Evolutionary conservation across 2,888 invertebrate genomes (phyloP), one percentile per base, ranked within the genome.

Genomic region (Toxonevra muliebris): DNA sequence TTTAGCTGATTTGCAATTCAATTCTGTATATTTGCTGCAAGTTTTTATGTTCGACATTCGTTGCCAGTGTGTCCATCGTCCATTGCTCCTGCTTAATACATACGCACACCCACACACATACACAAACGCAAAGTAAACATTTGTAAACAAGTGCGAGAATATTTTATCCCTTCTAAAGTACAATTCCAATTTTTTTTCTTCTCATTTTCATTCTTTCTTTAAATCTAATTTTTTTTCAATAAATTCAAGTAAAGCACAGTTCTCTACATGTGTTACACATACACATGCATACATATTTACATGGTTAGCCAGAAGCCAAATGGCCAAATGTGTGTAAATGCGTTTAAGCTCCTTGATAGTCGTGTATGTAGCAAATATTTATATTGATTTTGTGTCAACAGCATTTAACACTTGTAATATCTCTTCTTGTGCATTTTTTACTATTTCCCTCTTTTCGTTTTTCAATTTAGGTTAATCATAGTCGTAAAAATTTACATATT

Each of bases 1-100:
- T 61, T 61, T 68, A 65, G 69, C 72, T 75, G 73, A 75, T 75
- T 75, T 74, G 75, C 75, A 75, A 75, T 75, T 75, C 75, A 75
- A 74, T 75, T 30, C 30, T 7, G 30, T 2, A 30, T 30, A 4
- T 30, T 30, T 30, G 30, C 30, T 30, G 30, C 30, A 30, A 30
- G 30, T 30, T 30, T n/a, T 30, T 30, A 7, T 30, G 30, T 7
- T 30, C 3, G 30, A 30, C 30, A 7, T 30, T 30, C 30, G 30
- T 30, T 30, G 30, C 7, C 30, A 30, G 30, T 30, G 30, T 30
- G 30, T 30, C 7, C 30, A 30, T 4, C 7, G 30, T 30, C 30
- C 3, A 30, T 30, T 30, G 30, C 30, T 30, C 3, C 30, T 30
- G 30, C 30, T 2, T 30, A 7, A 7, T 30, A 30, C 3, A 30